Percentiles rank a stretch among this genome's conserved stretches.
Evolutionary conservation across 2,797 vertebrate genomes (phyloP).

Genomic region (Leuciscus waleckii): DNA sequence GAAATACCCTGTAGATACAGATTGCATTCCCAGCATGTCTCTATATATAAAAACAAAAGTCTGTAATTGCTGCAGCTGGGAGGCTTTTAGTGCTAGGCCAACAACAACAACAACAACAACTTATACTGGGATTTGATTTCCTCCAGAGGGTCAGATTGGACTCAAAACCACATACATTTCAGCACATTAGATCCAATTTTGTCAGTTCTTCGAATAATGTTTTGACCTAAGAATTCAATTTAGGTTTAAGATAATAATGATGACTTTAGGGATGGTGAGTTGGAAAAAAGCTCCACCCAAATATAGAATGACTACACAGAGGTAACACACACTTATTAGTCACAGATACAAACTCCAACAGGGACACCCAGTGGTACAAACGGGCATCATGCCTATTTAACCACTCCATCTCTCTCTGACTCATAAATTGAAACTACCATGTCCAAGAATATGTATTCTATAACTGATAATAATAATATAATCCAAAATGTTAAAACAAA

Average conservation of each 20-base stretch:
- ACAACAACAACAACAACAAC: background rate
- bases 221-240: background rate
- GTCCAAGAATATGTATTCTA: background rate
- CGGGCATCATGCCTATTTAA: conserved; percentile 6
- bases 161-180: background rate
- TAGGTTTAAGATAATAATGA: background rate
- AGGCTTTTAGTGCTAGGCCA: conserved; percentile 5
- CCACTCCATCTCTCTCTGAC: background rate
- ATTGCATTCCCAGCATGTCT: conserved; percentile 13
- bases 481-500: background rate
- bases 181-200: background rate
- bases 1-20: conserved; percentile 16
- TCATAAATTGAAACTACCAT: background rate
- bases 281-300: background rate
- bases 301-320: background rate
- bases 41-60: conserved; percentile 7
- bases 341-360: conserved; percentile 29
- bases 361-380: conserved; percentile 42
- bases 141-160: background rate
- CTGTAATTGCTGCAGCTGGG: background rate
- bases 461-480: background rate
- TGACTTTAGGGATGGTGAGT: background rate
- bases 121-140: background rate
- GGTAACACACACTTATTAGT: background rate
- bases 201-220: background rate